Base-by-base conservation (phyloP, 2,113 vertebrate genomes). In the Rousettus leschenaultii region DNA sequence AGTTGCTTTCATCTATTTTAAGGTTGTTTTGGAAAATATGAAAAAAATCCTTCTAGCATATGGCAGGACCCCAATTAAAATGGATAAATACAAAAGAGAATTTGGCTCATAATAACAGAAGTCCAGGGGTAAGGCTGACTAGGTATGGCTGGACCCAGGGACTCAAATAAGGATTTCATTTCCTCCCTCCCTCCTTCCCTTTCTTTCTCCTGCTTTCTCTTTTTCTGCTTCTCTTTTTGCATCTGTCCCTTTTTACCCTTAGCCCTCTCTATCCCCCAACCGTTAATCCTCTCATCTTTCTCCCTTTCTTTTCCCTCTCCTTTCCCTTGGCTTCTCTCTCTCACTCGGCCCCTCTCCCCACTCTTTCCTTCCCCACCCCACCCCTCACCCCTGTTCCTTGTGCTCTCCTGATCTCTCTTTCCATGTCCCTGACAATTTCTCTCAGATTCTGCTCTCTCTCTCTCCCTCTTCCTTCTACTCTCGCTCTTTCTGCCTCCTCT, bases 21-120 rank as follows among this genome's bases (percentile, higher is more conserved):
- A 95, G 43, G 16, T 28, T 91, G 74, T 89, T 96, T 95, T 84
- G 70, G 75, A 95, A 94, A 94, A 66, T 73, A 55, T 43, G 30
- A 28, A 57, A 66, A 48, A 57, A 66, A 48, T 68, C 79, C 35
- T n/a, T 65, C 14, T 24, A 63, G 48, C 43, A 77, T 74, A 65
- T 59, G 65, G 73, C 55, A 40, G n/a, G 85, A 63, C 19, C 59
- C 61, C 55, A 45, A 8, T 57, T 74, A 84, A 89, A 87, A 59
- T 22, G 43, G 13, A 70, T 71, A 70, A 78, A 79, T 71, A 26
- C 30, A 19, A 18, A 73, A 35, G 43, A 40, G 40, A 78, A 89
- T 71, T 45, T 43, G 59, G 77, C 33, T 83, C 48, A 30, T 51
- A 12, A 0, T 83, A 24, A 43, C 24, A 68, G 59, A 90, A 40